A percentile compares a stretch with the other conserved stretches of the same genome.
Conservation (phyloP, 2,113 vertebrate species). For the Prochilodus magdalenae region DNA sequence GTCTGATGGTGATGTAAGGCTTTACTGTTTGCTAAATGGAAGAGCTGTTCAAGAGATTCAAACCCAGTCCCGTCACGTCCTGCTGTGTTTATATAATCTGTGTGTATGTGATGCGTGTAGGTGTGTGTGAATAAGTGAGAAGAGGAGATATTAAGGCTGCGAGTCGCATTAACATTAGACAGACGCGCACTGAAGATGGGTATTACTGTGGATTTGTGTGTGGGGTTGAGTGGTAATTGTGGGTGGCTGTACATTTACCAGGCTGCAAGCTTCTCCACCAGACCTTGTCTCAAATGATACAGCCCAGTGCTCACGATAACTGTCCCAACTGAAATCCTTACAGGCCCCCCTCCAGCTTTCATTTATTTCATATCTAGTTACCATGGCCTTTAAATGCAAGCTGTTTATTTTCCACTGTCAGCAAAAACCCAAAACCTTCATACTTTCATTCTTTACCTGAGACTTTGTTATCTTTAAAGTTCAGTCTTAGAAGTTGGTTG, state of each 20-base stretch:
- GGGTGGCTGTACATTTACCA: neutral
- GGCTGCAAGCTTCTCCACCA: neutral
- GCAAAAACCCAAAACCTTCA: no score
- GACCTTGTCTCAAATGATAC: neutral
- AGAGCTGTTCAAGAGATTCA: neutral
- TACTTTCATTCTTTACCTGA: no score
- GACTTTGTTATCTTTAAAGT: no score
- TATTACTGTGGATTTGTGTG: neutral
- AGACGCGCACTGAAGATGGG: neutral
- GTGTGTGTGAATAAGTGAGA: neutral
- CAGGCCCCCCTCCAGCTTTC: no score
- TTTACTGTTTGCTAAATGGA: neutral
- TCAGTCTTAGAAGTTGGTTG: no score
- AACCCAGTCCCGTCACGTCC: neutral
- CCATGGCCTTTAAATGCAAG: no score
- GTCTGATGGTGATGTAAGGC: neutral
- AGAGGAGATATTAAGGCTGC: neutral
- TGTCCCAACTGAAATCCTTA: no score
- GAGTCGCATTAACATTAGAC: constrained; percentile 7
- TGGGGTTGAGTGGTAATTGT: neutral
- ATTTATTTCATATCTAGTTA: no score
- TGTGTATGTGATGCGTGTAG: neutral
- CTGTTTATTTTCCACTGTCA: no score
- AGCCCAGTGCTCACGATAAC: no score
- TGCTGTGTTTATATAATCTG: constrained; percentile 10